Evolutionary conservation across 2,888 invertebrate species (phyloP).

Genomic region (Polyommatus iphigenia): DNA sequence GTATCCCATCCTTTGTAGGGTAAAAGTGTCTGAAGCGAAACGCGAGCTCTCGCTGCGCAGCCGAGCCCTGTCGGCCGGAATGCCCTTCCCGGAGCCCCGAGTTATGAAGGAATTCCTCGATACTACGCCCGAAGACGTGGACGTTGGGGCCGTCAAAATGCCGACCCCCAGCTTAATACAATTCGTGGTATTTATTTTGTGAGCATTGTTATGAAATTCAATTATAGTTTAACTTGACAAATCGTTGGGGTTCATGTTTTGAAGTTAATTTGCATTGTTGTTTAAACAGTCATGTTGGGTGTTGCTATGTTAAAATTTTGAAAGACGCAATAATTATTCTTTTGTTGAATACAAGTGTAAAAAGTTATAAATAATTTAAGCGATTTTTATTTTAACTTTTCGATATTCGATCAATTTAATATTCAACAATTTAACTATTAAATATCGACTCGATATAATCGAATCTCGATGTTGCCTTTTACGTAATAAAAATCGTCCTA

Average conservation of each 20-base stretch:
- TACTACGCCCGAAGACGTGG: constrained; percentile 74
- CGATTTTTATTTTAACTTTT: too few relatives aligned
- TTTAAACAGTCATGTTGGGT: not conserved
- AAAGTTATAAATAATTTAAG: too few relatives aligned
- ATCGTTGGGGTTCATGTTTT: not conserved
- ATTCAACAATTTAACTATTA: too few relatives aligned
- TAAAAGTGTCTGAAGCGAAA: constrained; percentile 82
- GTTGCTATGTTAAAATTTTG: not conserved
- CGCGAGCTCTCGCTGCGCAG: constrained; percentile 85
- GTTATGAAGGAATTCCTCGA: constrained; percentile 87
- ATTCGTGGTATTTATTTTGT: constrained; percentile 80
- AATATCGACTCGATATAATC: too few relatives aligned
- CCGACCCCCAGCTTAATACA: constrained; percentile 84
- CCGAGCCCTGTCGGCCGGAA: constrained; percentile 82
- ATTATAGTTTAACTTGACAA: constrained; percentile 24
- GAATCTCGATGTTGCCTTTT: too few relatives aligned
- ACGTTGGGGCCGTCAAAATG: constrained; percentile 78
- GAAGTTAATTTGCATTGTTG: constrained; percentile 21
- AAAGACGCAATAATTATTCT: not conserved
- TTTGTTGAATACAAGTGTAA: not conserved
- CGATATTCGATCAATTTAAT: too few relatives aligned
- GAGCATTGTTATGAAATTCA: constrained; percentile 35
- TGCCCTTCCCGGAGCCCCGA: constrained; percentile 85
- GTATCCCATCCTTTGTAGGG: constrained; percentile 63
- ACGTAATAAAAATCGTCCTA: too few relatives aligned